Evolutionary conservation across 1,140 invertebrate genomes (phyloP).

Genomic region (Drosophila biarmipes): DNA sequence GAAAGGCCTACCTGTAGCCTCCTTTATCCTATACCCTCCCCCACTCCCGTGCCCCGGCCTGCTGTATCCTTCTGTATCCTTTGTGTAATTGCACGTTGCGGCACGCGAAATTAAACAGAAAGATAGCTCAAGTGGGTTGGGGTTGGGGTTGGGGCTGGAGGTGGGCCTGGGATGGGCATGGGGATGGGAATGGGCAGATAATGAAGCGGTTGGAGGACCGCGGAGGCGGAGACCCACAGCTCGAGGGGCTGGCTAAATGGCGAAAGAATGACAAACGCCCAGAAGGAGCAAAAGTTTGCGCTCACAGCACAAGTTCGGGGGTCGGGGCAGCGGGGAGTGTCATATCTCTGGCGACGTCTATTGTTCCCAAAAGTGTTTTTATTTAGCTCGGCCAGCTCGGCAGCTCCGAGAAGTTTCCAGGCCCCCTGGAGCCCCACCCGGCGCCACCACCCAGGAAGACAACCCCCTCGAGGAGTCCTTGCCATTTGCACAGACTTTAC

Average conservation of each 20-base stretch:
- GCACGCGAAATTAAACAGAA: constrained; percentile 73
- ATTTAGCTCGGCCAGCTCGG: constrained; percentile 51
- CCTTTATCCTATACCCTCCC: too few species aligned
- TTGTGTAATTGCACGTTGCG: constrained; percentile 74
- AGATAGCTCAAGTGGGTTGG: constrained; percentile 16
- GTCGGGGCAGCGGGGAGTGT: constrained; percentile 10
- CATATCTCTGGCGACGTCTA: constrained; percentile 49
- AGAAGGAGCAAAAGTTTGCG: constrained; percentile 8
- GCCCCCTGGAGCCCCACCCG: neutral
- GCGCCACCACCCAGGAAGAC: neutral
- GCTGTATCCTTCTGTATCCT: constrained; percentile 10
- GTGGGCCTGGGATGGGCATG: neutral
- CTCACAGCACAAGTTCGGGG: constrained; percentile 10
- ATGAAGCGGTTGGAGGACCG: constrained; percentile 41
- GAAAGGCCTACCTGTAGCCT: constrained; percentile 8
- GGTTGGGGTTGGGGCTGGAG: neutral
- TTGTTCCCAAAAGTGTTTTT: constrained; percentile 82
- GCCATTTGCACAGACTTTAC: constrained; percentile 60
- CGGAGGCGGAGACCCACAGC: constrained; percentile 15
- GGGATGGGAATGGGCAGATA: constrained; percentile 40
- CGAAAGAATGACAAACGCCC: constrained; percentile 75
- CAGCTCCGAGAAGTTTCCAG: constrained; percentile 25
- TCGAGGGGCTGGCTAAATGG: constrained; percentile 64
- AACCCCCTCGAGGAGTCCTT: constrained; percentile 2
- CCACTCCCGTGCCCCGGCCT: neutral